A percentile compares a stretch with the other conserved stretches of the same genome.
Evolutionary conservation across 2,797 vertebrate species (phyloP).

Genomic region (Pristis pectinata): DNA sequence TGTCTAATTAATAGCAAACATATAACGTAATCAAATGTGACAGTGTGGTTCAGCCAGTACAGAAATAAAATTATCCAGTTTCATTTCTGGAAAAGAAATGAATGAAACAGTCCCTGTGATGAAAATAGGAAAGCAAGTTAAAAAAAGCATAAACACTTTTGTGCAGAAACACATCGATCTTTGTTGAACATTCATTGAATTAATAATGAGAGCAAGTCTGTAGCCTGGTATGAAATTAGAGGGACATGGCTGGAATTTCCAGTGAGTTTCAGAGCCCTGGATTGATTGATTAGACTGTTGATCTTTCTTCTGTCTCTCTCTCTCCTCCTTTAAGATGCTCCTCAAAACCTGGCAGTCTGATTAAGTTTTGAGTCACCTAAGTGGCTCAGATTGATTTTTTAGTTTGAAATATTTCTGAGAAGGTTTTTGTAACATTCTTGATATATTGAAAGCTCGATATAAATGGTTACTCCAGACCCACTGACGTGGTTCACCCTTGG

Average conservation of each 20-base stretch:
- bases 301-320: too few species aligned
- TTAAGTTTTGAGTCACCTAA: too few species aligned
- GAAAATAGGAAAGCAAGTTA: background rate
- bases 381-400: too few species aligned
- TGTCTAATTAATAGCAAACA: background rate
- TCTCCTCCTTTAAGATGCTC: too few species aligned
- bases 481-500: too few species aligned
- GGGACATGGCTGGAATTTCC: background rate
- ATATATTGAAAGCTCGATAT: too few species aligned
- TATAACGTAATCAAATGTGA: background rate
- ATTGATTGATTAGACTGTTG: too few species aligned
- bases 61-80: background rate
- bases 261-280: background rate
- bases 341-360: too few species aligned
- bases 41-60: background rate
- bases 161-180: background rate
- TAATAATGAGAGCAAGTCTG: background rate
- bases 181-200: background rate
- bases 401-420: too few species aligned
- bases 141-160: background rate
- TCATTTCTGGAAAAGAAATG: background rate
- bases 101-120: background rate
- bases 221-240: background rate
- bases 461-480: too few species aligned
- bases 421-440: too few species aligned